Base-by-base conservation (phyloP, 2,888 invertebrate species). In the Drepana falcataria region DNA sequence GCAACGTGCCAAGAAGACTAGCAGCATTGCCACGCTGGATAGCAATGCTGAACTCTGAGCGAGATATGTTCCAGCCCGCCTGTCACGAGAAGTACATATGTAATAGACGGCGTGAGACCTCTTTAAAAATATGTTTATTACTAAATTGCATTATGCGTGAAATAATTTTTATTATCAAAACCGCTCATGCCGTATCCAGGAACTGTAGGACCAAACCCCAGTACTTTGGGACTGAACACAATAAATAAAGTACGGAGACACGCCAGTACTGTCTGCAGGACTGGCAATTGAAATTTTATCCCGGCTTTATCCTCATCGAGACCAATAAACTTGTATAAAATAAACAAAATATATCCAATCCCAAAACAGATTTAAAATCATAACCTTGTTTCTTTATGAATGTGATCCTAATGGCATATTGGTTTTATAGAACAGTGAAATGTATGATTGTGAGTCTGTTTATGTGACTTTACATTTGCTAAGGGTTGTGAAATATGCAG, bases 251-350 rank as follows among this genome's bases (percentile, higher is more conserved):
- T 79, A 73, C 62, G 70, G 81, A 78, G 83, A 86, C 84, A 82
- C 71, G 69, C 72, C 77, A 66, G 78, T 71, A 74, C 87, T 88
- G 89, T 87, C 90, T 85, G 79, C 81, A 72, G 77, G 73, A 69
- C 75, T 81, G 84, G 83, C 89, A 89, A 91, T 90, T 87, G 89
- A 87, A 90, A 87, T 89, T 87, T 83, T 81, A 89, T 90, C 87
- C 87, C 78, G 68, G 86, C 79, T 91, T 90, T 89, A 91, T 83
- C 73, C 64, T 75, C 80, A 81, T 79, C 71, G 76, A 69, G 68
- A 68, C 78, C 86, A 83, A 87, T 88, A 88, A 90, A 87, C 77
- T 82, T 65, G 65, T 75, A 75, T 83, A 80, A 87, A 85, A 85
- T 86, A 87, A 84, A 85, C 83, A 79, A 77, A 81, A 81, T 79